phyloP scores from a whole-genome alignment of 2,113 vertebrate species.

The Epinephelus cyanopodus region DNA sequence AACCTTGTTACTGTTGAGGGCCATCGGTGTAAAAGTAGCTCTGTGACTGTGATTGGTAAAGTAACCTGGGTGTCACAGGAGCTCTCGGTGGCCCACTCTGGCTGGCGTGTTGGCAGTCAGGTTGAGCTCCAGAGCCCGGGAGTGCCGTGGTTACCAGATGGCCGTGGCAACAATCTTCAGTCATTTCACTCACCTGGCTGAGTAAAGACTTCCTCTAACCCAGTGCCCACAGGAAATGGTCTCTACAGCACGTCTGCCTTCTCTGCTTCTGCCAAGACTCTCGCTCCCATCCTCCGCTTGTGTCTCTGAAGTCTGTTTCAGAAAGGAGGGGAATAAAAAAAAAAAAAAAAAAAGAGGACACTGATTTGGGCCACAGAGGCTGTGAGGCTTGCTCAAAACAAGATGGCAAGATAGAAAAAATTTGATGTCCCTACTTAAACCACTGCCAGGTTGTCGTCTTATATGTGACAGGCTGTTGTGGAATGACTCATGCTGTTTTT shows the following conservation, averaged over 20 bases:
- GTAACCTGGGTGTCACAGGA: conserved; percentile 49
- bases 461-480: conserved; percentile 44
- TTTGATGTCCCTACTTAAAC: conserved; percentile 44
- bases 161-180: conserved; percentile 53
- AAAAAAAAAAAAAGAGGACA: conserved; percentile 15
- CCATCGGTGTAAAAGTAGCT: conserved; percentile 5
- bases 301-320: conserved; percentile 57
- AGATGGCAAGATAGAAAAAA: conserved; percentile 47
- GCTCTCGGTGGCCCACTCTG: conserved; percentile 23
- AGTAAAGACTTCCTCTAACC: conserved; percentile 63
- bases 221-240: conserved; percentile 62
- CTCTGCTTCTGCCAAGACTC: conserved; percentile 59
- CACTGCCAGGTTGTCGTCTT: conserved; percentile 45
- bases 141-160: conserved; percentile 64
- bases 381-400: conserved; percentile 48
- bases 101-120: conserved; percentile 46
- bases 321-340: conserved; percentile 9
- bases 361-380: conserved; percentile 61
- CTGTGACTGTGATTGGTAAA: conserved; percentile 50
- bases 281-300: conserved; percentile 31
- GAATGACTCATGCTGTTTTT: conserved; percentile 47
- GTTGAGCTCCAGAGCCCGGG: conserved; percentile 48
- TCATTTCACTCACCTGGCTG: conserved; percentile 73
- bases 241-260: conserved; percentile 58
- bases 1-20: conserved; percentile 28